Percentiles rank a stretch among this genome's conserved stretches.
Conservation (phyloP, 2,888 invertebrate species). For the Oscheius sp. region DNA sequence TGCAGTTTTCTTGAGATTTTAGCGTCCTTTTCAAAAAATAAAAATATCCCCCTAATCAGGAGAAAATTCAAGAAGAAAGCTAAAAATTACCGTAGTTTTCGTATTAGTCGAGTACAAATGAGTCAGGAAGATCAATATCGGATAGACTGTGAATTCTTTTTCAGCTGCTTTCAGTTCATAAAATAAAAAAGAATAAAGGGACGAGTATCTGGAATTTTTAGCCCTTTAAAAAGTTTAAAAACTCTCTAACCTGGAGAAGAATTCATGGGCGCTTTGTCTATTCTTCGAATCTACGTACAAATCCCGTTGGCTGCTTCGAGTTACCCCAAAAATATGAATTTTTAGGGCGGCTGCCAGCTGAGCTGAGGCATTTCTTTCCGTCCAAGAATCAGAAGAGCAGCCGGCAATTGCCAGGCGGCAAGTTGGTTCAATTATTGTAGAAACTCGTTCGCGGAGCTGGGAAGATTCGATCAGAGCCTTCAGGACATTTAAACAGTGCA, state of each 20-base stretch:
- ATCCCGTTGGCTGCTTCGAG: slow-evolving; percentile 47
- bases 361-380: slow-evolving; percentile 61
- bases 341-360: slow-evolving; percentile 58
- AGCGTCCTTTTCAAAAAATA: no score
- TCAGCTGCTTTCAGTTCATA: slow-evolving; percentile 23
- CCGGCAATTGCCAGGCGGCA: slow-evolving; percentile 43
- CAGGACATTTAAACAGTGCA: slow-evolving; percentile 88
- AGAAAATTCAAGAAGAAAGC: background rate
- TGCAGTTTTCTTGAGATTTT: no score
- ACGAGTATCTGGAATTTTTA: slow-evolving; percentile 35
- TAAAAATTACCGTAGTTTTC: background rate
- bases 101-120: slow-evolving; percentile 52
- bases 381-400: slow-evolving; percentile 60
- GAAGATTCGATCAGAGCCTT: slow-evolving; percentile 85
- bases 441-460: slow-evolving; percentile 81
- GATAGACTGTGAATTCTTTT: slow-evolving; percentile 52
- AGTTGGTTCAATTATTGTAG: slow-evolving; percentile 48
- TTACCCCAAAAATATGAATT: slow-evolving; percentile 56
- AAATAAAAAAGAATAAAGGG: slow-evolving; percentile 37
- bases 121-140: slow-evolving; percentile 53
- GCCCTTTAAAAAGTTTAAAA: background rate
- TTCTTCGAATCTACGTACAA: slow-evolving; percentile 53
- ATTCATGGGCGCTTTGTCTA: slow-evolving; percentile 58
- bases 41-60: no score
- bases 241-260: slow-evolving; percentile 57